These are phyloP conservation scores for Bombus soroeensis DNA, from an alignment of 1,140 invertebrate genomes.

Conservation along the genomic window DNA sequence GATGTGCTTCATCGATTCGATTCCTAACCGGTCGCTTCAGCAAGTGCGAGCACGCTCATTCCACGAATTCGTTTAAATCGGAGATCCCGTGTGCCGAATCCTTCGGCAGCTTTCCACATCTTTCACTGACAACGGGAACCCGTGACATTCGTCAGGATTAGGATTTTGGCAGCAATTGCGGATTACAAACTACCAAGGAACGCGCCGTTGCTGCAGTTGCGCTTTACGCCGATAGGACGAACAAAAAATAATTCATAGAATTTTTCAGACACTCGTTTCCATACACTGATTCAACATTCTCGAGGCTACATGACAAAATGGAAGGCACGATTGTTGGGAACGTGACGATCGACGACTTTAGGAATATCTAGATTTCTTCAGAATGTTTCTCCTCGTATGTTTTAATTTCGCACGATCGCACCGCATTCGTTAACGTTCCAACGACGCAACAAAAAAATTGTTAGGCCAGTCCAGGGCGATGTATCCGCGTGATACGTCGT, in stretches of 20 bases:
- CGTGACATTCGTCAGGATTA: constrained; percentile 33
- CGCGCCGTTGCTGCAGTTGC: not conserved
- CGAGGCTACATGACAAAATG: not conserved
- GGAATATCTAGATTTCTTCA: not conserved
- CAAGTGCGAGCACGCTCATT: not conserved
- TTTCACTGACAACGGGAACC: constrained; percentile 10
- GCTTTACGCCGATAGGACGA: not conserved
- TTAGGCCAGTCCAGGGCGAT: no score
- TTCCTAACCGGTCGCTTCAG: not conserved
- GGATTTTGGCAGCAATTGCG: not conserved
- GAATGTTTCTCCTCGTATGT: not conserved
- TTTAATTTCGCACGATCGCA: no score
- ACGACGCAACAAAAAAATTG: no score
- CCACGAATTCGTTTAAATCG: not conserved
- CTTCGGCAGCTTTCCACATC: constrained; percentile 25
- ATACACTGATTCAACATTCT: not conserved
- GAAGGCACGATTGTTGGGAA: constrained; percentile 50
- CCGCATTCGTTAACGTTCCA: no score
- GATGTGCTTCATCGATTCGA: constrained; percentile 20
- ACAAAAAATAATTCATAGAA: not conserved
- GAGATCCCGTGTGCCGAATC: not conserved
- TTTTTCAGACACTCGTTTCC: not conserved
- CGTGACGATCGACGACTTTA: not conserved
- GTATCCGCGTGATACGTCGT: no score
- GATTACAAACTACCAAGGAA: not conserved